Percentiles rank a stretch among this genome's conserved stretches.
phyloP scores from a whole-genome alignment of 1,140 invertebrate genomes.

The Drosophila gunungcola region DNA sequence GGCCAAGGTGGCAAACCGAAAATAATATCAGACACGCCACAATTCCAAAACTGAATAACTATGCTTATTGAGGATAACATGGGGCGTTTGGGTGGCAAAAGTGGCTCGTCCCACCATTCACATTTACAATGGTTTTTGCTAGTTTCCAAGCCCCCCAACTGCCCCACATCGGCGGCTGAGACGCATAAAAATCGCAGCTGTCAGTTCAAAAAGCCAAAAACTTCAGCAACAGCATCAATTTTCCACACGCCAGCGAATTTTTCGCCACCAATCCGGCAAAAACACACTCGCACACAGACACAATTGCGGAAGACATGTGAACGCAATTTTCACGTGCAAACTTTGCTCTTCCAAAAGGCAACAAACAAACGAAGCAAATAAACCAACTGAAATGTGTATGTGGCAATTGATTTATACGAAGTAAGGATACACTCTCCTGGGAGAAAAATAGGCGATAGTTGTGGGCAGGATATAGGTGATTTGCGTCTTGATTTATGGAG shows the following conservation, averaged over 20 bases:
- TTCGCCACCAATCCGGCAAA: conserved; percentile 35
- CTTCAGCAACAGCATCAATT: conserved; percentile 78
- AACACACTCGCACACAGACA: conserved; percentile 26
- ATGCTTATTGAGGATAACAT: conserved; percentile 17
- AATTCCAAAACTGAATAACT: conserved; percentile 17
- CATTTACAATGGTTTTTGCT: conserved; percentile 78
- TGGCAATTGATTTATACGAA: conserved; percentile 40
- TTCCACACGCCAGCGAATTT: conserved; percentile 70
- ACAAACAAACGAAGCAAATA: conserved; percentile 67
- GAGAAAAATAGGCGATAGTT: not conserved
- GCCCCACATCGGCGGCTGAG: conserved; percentile 35
- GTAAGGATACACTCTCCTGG: conserved; percentile 30
- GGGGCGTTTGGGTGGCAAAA: not conserved
- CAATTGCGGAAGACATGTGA: conserved; percentile 62
- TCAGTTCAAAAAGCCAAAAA: conserved; percentile 83
- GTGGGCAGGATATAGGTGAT: not conserved
- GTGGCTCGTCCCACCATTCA: conserved; percentile 49
- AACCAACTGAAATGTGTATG: conserved; percentile 46
- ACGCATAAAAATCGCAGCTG: conserved; percentile 80
- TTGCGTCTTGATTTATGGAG: conserved; percentile 3
- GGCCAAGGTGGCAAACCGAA: conserved; percentile 38
- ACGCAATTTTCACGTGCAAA: conserved; percentile 81
- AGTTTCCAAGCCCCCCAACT: conserved; percentile 38
- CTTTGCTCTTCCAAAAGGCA: conserved; percentile 60
- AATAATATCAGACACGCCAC: conserved; percentile 34